Evolutionary conservation across 2,113 vertebrate species (phyloP).

Genomic region (Oophaga pumilio): DNA sequence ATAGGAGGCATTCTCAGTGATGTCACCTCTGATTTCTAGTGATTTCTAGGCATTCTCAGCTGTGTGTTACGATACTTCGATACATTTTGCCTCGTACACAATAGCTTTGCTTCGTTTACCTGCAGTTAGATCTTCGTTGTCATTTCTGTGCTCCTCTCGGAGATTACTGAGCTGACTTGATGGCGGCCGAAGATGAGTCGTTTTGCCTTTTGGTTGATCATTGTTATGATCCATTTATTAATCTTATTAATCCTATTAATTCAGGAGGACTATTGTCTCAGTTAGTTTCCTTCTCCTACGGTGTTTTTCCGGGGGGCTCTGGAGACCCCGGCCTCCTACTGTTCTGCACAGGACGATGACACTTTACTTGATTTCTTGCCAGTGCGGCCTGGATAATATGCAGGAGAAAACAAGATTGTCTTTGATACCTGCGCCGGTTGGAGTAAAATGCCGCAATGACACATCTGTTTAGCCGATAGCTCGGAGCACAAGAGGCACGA

Average conservation of each 20-base stretch:
- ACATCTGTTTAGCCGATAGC: conserved; percentile 16
- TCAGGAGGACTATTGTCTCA: conserved; percentile 3
- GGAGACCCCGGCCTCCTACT: neutral
- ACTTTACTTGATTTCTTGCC: conserved; percentile 22
- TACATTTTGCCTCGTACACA: neutral
- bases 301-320: neutral
- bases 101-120: neutral
- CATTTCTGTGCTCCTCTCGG: neutral
- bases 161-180: neutral
- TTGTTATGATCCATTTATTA: conserved; percentile 9
- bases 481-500: neutral
- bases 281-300: neutral
- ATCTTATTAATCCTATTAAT: neutral
- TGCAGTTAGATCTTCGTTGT: neutral
- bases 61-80: neutral
- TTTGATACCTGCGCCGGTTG: neutral
- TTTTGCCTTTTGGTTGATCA: neutral
- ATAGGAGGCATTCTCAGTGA: neutral
- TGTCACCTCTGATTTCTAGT: neutral
- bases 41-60: neutral
- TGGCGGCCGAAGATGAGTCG: neutral
- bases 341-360: neutral
- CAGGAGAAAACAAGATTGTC: neutral
- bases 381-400: neutral
- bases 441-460: neutral